phyloP scores from a whole-genome alignment of 2,797 vertebrate species.

The Tamandua tetradactyla region DNA sequence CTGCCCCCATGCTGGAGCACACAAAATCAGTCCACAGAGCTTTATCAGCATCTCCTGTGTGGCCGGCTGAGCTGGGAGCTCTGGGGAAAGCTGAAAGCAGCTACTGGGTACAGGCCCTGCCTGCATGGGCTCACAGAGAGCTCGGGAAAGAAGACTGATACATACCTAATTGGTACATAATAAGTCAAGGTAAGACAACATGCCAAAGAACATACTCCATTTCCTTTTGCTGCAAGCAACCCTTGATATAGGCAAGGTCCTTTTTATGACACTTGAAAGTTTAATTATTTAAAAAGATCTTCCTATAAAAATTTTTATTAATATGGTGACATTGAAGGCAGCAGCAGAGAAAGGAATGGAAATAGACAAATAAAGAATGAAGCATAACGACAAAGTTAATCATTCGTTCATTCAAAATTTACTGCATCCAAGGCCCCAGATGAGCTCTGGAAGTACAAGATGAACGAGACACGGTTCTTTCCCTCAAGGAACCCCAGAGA shows the following conservation, averaged over 20 bases:
- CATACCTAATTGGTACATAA: neutral
- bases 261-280: neutral
- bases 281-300: conserved; percentile 32
- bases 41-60: neutral
- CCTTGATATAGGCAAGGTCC: neutral
- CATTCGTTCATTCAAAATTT: neutral
- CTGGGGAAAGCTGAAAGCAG: too few relatives aligned
- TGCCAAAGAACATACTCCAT: neutral
- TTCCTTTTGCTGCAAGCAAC: neutral
- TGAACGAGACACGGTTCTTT: neutral
- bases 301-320: conserved; percentile 8
- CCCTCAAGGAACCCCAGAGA: neutral
- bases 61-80: neutral
- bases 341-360: neutral
- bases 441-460: neutral
- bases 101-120: neutral
- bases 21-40: neutral
- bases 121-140: neutral
- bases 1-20: neutral
- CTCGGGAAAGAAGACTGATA: neutral
- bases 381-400: neutral
- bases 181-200: neutral
- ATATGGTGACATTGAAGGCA: neutral
- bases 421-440: neutral
- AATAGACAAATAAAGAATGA: neutral